Base-by-base conservation (phyloP, 37 sponge, comb jelly and placozoan genomes). In the Halisarca cf. caerulea region DNA sequence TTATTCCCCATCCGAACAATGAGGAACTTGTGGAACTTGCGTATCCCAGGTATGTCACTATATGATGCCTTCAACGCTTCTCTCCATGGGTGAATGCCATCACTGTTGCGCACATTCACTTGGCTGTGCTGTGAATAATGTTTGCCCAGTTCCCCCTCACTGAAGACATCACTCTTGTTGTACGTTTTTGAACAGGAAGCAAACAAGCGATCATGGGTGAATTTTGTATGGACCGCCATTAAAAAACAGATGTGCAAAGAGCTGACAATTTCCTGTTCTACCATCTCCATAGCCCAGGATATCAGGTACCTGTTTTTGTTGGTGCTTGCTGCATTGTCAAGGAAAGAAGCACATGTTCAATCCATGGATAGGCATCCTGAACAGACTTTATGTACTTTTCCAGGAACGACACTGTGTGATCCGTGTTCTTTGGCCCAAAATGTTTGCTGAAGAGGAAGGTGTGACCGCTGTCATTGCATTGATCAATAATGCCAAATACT, bases 191-290 rank as follows among this genome's bases (percentile, higher is more conserved):
- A 37, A 23, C 70, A 36, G 0, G 57, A 44, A 25, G 85, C 75
- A 59, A 89, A 89, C 6, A 84, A 42, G 17, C 85, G 59, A 74
- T 89, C 90, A 59, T 73, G 81, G 6, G 78, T 68, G 72, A 89
- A 84, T 54, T 89, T 89, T 1, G 90, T 89, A 79, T 84, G 86
- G 4, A 85, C 90, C 58, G 85, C 80, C 24, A 84, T 66, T 43
- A 84, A 44, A 38, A 88, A 88, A 30, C 78, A 64, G 40, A 86
- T 40, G 40, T 55, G 82, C 18, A 87, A 25, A 21, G 40, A 66
- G 39, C 66, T 54, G 5, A 88, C 0, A n/a, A 21, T 28, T 33
- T 42, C 42, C n/a, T 40, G 38, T 18, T 61, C 21, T 9, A 88
- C 78, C 34, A 82, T 40, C 64, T 88, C 83, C 66, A 82, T 81